Evolutionary conservation across 92 coral and sea anemone species (phyloP), one percentile per base, ranked within the genome.

Genomic region (Virgularia gustaviana): DNA sequence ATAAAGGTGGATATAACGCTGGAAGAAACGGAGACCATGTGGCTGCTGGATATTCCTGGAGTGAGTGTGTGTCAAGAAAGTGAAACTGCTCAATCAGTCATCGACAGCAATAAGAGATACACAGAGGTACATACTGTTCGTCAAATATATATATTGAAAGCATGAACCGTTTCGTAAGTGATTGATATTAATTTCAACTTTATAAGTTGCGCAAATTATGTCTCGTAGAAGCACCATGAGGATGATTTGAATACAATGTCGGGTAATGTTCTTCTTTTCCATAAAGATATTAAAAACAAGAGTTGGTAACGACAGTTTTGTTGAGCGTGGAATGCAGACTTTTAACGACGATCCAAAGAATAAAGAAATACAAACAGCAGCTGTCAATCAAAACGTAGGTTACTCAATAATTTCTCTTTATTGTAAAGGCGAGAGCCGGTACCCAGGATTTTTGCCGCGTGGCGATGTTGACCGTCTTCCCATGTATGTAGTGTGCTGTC

Each of bases 271-370:
- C 2, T 19, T 25, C 10, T 0, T 35, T 4, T 34, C 42, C 1
- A 3, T 70, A 65, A 55, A 92, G 98, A 78, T 86, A 18, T 79
- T 92, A 13, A 92, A 92, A 77, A 85, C 76, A 56, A 89, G 89
- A 72, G 86, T 75, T 62, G 98, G 98, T 16, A 92, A 92, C 86
- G 98, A 92, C 70, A 87, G 90, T 72, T 92, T 84, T 56, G 98
- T 92, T 42, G 98, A 92, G 28, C 74, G 96, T 77, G 94, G 96
- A 12, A 92, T 92, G 98, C 98, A 92, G 65, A 92, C 98, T 20
- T 92, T 92, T 68, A 92, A 89, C 57, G 89, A 87, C 67, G 98
- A 89, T 32, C 96, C 89, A 29, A 92, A 92, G 68, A 85, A 83
- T 45, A 92, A 92, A 67, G 96, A 92, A 80, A 81, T 92, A 30